Base-by-base conservation (phyloP, 2,113 vertebrate genomes). In the Suncus etruscus region DNA sequence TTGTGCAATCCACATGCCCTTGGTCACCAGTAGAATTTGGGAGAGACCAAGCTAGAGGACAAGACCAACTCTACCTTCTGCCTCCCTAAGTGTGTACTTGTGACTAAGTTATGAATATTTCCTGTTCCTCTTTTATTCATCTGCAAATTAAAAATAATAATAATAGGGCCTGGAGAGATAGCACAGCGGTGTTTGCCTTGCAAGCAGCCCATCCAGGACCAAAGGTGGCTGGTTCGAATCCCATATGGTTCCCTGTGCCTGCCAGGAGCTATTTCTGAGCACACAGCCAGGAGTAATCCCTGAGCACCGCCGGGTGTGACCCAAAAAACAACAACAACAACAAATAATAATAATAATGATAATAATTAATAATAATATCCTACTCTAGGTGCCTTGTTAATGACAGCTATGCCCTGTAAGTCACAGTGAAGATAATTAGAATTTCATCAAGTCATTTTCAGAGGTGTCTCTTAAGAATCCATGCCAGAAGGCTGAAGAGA, bases 401-500 rank as follows among this genome's bases (percentile, higher is more conserved):
- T 80, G 75, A 92, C 11, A 76, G 0, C 72, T 50, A 29, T 77
- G 27, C 12, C 45, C 51, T 68, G 32, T 27, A 79, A 65, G 27
- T 12, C 18, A 29, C 74, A 54, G 25, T 18, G 8, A 68, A 31
- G 16, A 16, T 31, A n/a, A 63, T 75, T 27, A 61, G 2, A 11
- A 48, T 63, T 74, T 77, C 29, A 63, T 39, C 14, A 54, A 50
- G 45, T 90, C 83, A 63, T 83, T 87, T 70, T 66, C 72, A 81
- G 18, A 77, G 77, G 72, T 45, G 20, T 66, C 66, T 83, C 63
- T 61, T 74, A 39, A 87, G 27, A 61, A 39, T 31, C 50, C 61
- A 87, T 68, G 39, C 22, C 39, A 22, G 73, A 63, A 32, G 86
- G 6, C 86, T 83, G 65, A 25, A 27, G 65, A 29, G 63, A 27